Evolutionary conservation across 2,113 vertebrate genomes (phyloP).

Genomic region (Trachemys scripta): DNA sequence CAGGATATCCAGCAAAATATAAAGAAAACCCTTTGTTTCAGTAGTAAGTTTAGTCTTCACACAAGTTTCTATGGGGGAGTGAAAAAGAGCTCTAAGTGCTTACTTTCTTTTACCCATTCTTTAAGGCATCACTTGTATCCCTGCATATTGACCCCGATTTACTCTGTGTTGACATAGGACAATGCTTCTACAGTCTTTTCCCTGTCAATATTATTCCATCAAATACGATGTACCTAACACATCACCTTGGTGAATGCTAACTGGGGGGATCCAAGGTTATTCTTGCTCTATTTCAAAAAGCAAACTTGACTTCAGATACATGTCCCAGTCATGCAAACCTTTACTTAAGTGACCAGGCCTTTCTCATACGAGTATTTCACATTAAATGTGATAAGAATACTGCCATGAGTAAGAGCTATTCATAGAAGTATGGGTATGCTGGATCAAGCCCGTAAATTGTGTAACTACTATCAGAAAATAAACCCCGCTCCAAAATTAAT

Average conservation of each 20-base stretch:
- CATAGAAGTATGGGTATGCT: background rate
- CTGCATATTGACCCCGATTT: rapidly evolving
- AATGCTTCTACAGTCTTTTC: background rate
- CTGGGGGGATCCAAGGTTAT: background rate
- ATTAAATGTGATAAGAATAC: background rate
- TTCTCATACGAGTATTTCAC: background rate
- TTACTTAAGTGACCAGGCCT: background rate
- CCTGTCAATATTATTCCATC: background rate
- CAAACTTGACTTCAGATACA: background rate
- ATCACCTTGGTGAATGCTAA: background rate
- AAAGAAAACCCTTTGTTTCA: no score
- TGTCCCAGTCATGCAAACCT: background rate
- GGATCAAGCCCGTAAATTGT: background rate
- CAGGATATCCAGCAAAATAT: background rate
- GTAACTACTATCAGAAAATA: background rate
- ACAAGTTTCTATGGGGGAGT: background rate
- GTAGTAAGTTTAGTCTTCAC: background rate
- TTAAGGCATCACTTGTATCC: background rate
- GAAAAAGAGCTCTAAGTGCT: background rate
- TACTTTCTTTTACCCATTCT: background rate
- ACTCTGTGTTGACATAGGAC: background rate
- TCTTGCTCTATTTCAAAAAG: background rate
- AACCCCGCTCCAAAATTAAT: rapidly evolving
- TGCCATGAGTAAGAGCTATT: background rate
- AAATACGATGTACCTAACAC: background rate